Conservation (phyloP, 2,888 invertebrate genomes). For the Lymantria monacha region DNA sequence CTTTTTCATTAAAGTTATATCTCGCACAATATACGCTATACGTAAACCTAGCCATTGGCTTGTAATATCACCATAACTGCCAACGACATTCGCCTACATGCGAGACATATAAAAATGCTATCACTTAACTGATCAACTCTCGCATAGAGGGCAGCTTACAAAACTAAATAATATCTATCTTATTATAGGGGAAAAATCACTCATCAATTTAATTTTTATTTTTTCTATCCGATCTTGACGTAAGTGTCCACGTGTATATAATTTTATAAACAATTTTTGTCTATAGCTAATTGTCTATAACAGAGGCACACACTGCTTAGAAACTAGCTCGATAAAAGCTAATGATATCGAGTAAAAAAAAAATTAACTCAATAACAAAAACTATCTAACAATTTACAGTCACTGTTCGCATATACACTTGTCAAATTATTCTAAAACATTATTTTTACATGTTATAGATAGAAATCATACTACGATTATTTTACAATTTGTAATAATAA, state of each 20-base stretch:
- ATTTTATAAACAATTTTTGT: slow-evolving; percentile 45
- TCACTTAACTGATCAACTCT: slow-evolving; percentile 41
- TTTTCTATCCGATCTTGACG: slow-evolving; percentile 22
- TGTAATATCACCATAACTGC: slow-evolving; percentile 68
- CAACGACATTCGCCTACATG: slow-evolving; percentile 56
- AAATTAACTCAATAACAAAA: slow-evolving; percentile 43
- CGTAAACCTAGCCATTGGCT: slow-evolving; percentile 67
- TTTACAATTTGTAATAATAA: slow-evolving; percentile 1
- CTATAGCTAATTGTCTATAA: slow-evolving; percentile 67
- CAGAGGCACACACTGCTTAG: slow-evolving; percentile 79
- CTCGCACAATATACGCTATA: slow-evolving; percentile 54
- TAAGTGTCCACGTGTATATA: slow-evolving; percentile 39
- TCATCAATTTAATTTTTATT: slow-evolving; percentile 32
- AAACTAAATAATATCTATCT: slow-evolving; percentile 65
- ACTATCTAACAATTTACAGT: slow-evolving; percentile 48
- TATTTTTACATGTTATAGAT: not conserved
- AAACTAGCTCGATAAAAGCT: slow-evolving; percentile 53
- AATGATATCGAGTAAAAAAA: slow-evolving; percentile 48
- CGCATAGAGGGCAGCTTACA: slow-evolving; percentile 63
- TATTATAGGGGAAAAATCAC: slow-evolving; percentile 36
- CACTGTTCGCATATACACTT: slow-evolving; percentile 35
- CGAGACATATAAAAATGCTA: slow-evolving; percentile 47
- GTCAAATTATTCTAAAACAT: slow-evolving; percentile 15
- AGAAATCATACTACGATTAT: not conserved
- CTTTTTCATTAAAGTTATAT: slow-evolving; percentile 46